Base-by-base conservation (phyloP, 1,140 invertebrate species). In the Triops cancriformis region DNA sequence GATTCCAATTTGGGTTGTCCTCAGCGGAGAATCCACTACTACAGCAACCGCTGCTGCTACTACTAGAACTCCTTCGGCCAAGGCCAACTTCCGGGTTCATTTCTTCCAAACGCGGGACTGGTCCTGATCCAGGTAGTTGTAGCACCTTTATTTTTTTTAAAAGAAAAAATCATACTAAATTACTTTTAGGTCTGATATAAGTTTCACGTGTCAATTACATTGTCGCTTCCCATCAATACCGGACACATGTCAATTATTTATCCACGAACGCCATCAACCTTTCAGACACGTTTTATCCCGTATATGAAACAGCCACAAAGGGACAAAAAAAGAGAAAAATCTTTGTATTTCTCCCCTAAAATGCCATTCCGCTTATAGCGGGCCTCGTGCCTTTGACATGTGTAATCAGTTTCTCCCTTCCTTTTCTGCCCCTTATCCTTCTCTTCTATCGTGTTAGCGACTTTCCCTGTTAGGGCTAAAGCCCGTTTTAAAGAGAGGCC, bases 21-120 rank as follows among this genome's bases (percentile, higher is more conserved):
- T 37, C 31, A 37, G 31, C 31, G 31, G 31, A 37, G 31, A 37
- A 37, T 37, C 31, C 31, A 37, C 31, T 37, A 7, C 31, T 37
- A 37, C 31, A 37, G 31, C 31, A 37, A 37, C 31, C n/a, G n/a
- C n/a, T 37, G 31, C 2, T 37, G 7, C 31, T 37, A 37, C 31
- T 37, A 37, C 31, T 37, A 37, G 31, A 37, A 37, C 31, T 37
- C 31, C 51, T 23, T n/a, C 51, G 51, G 51, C 51, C 51, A 64
- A 64, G 51, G 51, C 51, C 51, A 9, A 64, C 51, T 64, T 64
- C 51, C 51, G 51, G 51, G 51, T 64, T 64, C 51, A 64, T 64
- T 64, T 37, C 31, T 37, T 64, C 51, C 51, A 64, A 18, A 23
- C 51, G 18, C 6, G 51, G 14, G 23, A 64, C 51, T 64, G 51